Base-by-base conservation (phyloP, 2,113 vertebrate genomes). In the Anarrhichthys ocellatus region DNA sequence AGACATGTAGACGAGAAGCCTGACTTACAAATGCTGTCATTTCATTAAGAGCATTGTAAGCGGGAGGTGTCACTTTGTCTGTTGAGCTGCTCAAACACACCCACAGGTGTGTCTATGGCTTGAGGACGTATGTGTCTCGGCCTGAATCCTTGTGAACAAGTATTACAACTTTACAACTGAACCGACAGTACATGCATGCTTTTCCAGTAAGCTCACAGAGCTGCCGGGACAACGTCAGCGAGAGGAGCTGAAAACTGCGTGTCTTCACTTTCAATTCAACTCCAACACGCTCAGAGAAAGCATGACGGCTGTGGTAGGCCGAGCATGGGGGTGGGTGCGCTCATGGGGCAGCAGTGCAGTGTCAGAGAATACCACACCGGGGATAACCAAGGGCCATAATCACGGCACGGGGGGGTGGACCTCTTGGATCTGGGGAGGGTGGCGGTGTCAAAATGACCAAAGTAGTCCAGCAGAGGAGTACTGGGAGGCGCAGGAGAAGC, bases 401-500 rank as follows among this genome's bases (percentile, higher is more conserved):
- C 73, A 7, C 7, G 73, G 69, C 20, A 18, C 73, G 27, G 73
- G 62, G 36, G 88, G 89, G 3, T 85, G 94, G 73, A 80, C 76
- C 0, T 83, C 91, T 8, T 95, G 93, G 95, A 69, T 95, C 54
- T 95, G 93, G 94, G 86, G 84, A 11, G 81, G 87, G 0, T 74
- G 82, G 88, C 91, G 82, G 42, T 40, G 24, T 8, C 73, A 74
- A 9, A 79, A 36, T 46, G 91, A 93, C 65, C 83, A 87, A 42
- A 71, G 75, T 15, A 63, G 68, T 29, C 38, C 76, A 0, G 71
- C 22, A 3, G 94, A 95, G 36, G 92, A 95, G 79, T 95, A 58
- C 85, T 95, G 94, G 94, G 95, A 95, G 66, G 94, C 94, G 0
- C 88, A 93, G 68, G 93, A 95, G 59, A 93, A 87, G 56, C 14